Base-by-base conservation (phyloP, 2,797 vertebrate species). In the Neostethus bicornis region DNA sequence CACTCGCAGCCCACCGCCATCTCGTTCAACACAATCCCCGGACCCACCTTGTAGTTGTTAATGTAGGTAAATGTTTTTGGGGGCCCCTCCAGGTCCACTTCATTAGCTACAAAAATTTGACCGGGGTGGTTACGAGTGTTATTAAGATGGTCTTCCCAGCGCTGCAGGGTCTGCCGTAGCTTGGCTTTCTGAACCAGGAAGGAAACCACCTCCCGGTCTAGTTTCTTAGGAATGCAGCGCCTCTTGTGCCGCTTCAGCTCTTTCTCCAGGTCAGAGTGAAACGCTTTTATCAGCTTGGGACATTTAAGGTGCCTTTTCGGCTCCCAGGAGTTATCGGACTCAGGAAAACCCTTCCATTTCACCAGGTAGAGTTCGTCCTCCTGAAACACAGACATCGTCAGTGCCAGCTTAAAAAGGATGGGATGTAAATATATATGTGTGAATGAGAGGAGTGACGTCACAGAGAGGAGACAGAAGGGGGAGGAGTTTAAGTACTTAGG, bases 41-140 rank as follows among this genome's bases (percentile, higher is more conserved):
- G 90, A 3, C 93, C 94, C 2, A 94, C 91, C 65, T 90, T 93
- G 81, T 95, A 95, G 61, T 94, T 92, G 38, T 94, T 95, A 55
- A 96, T 94, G 83, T 97, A 98, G 6, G 92, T 90, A 34, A 97
- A 96, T 73, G 92, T 85, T 31, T 80, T 87, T 0, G 95, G 95
- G 0, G 95, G 95, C 0, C 94, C 94, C 3, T 95, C 92, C 8
- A 95, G 66, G 83, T 98, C 95, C 62, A 96, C 95, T 14, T 96
- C 93, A 0, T 96, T 97, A 1, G 85, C 73, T 13, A 97, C 93
- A 0, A 86, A 86, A 59, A 96, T 96, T 19, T 92, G 87, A 20
- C 95, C 95, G 0, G 88, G 91, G 68, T 97, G 94, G 71, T 87
- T 89, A 23, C 94, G 90, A 13, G 90, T 93, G 35, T 79, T 77